Evolutionary conservation across 1,140 invertebrate genomes (phyloP), one percentile per base, ranked within the genome.

Genomic region (Temnothorax curvispinosus): DNA sequence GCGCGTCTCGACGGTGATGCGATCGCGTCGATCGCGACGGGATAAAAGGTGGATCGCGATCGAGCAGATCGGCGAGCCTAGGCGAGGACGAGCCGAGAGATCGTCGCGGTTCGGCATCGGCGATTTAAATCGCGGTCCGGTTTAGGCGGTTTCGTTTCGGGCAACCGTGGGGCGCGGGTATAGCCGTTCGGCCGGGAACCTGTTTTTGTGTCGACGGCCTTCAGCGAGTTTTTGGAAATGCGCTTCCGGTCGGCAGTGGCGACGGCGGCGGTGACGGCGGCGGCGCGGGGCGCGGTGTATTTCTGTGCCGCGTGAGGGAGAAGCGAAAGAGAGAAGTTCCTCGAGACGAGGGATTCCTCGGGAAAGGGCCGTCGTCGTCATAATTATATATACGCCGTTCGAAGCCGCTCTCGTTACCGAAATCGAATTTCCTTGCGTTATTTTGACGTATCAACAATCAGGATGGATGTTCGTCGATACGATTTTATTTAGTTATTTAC

Each of bases 141-240:
- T 82, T 81, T 18, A 41, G 64, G n/a, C 52, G n/a, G 50, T 56
- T 56, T 82, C 80, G 67, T 82, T 15, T 38, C 41, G 44, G 35
- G 13, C 56, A n/a, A 35, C 38, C n/a, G 21, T 41, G 18, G 18
- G 18, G 18, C 15, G 11, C 47, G 64, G 15, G n/a, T 32, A 21
- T 32, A 21, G 67, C 27, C 18, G 44, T 11, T 74, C 54, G 67
- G 11, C 0, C 38, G 27, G 27, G 69, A 84, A 84, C 80, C 80
- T 84, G 80, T 84, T 84, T 67, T 78, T 62, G 41, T 50, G 38
- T 50, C 69, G 80, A 74, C 69, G 80, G 80, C 80, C 80, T 84
- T 84, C 80, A 84, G 69, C 27, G 80, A n/a, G 54, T 84, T 84
- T 84, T 84, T 84, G 80, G 69, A 84, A 84, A 84, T 84, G 80